phyloP scores from a whole-genome alignment of 2,113 vertebrate species.

The Xiphophorus couchianus region DNA sequence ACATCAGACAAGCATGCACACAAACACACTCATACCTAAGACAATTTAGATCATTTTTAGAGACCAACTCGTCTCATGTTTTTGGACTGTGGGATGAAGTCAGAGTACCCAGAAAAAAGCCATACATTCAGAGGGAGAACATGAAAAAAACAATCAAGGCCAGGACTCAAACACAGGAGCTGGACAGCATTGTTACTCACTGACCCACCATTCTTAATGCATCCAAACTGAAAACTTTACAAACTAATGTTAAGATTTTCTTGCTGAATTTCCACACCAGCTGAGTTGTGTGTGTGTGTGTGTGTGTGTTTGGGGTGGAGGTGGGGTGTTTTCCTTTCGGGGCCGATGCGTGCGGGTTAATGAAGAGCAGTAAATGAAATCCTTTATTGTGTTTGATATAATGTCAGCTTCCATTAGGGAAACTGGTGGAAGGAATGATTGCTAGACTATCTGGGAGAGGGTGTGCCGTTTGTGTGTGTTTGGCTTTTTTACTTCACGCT shows the following conservation, averaged over 20 bases:
- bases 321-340: constrained; percentile 34
- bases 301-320: background rate
- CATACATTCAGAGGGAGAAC: background rate
- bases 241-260: constrained; percentile 56
- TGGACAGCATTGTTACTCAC: background rate
- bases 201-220: constrained; percentile 8
- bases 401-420: constrained; percentile 96
- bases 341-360: constrained; percentile 77
- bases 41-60: background rate
- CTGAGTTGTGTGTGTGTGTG: constrained; percentile 56
- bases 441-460: constrained; percentile 74
- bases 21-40: background rate
- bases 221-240: constrained; percentile 63
- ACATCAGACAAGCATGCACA: background rate
- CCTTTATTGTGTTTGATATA: constrained; percentile 99
- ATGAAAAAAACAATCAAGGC: background rate
- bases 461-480: constrained; percentile 40
- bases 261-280: constrained; percentile 74
- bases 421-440: constrained; percentile 78
- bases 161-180: background rate
- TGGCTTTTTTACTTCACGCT: constrained; percentile 33
- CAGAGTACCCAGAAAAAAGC: background rate
- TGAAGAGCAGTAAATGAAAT: constrained; percentile 96
- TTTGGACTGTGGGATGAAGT: background rate
- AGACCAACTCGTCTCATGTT: background rate